Evolutionary conservation across 1,140 invertebrate species (phyloP), one percentile per base, ranked within the genome.

Genomic region (Melipona quadrifasciata): DNA sequence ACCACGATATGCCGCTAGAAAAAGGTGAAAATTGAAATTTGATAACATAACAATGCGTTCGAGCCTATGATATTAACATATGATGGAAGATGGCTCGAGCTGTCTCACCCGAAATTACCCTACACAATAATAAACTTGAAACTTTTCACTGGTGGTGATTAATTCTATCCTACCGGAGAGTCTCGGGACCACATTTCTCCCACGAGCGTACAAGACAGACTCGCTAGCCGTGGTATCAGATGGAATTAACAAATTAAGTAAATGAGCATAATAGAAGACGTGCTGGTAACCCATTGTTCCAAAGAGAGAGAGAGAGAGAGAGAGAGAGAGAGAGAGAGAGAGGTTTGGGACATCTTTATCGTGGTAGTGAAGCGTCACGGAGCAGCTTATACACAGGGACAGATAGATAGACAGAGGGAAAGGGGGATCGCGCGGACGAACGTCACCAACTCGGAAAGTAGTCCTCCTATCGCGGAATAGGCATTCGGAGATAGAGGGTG

Each of bases 401-500:
- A 80, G 67, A 78, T 65, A 75, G 24, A 80, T 47, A 47, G 39
- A 47, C 6, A 6, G 39, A 47, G 39, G 39, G 74, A 71, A 74
- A 53, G 67, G 67, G 53, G 76, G 58, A n/a, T 10, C 27, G 53
- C 27, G 53, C 34, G 47, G 58, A 64, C 64, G 31, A 57, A 74
- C 65, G 78, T 57, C 78, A 39, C 31, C 75, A 82, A 85, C 78
- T 39, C 27, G 14, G 58, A 68, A 83, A 83, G 84, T 74, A 86
- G 80, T 83, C 76, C 64, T 78, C 76, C 72, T 86, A 86, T 88
- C 84, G 80, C 51, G 57, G 51, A 79, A 75, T 70, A 84, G 72
- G 55, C 47, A 78, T 74, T 64, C 80, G 27, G 68, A 88, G 87
- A 88, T 85, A 86, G 80, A 86, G 47, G 67, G 6, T 51, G 84